Evolutionary conservation across 2,797 vertebrate species (phyloP).

Genomic region (Cyclopterus lumpus): DNA sequence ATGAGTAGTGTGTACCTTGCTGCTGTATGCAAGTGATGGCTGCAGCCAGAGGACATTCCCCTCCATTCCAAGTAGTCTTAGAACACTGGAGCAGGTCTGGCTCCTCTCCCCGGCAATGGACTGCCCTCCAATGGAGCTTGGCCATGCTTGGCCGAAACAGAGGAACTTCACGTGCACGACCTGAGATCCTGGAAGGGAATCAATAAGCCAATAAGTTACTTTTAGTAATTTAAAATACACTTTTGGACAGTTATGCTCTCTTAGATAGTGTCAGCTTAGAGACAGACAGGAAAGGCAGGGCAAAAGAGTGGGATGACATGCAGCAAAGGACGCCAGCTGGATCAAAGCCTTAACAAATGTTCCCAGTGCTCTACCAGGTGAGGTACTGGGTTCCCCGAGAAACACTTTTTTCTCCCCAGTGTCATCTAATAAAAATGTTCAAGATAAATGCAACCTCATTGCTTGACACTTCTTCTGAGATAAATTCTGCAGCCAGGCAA

Average conservation of each 20-base stretch:
- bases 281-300: not conserved
- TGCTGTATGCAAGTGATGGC: slow-evolving; percentile 86
- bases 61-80: slow-evolving; percentile 86
- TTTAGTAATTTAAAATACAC: not conserved
- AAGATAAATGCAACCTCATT: not conserved
- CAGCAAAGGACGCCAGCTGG: not conserved
- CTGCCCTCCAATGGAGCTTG: slow-evolving; percentile 87
- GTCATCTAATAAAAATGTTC: not conserved
- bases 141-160: slow-evolving; percentile 80
- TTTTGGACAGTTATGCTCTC: not conserved
- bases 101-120: slow-evolving; percentile 90
- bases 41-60: slow-evolving; percentile 84
- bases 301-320: not conserved
- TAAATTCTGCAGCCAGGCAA: not conserved
- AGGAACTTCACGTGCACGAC: slow-evolving; percentile 81
- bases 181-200: slow-evolving; percentile 82
- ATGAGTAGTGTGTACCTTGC: slow-evolving; percentile 65
- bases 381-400: not conserved
- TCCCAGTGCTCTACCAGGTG: not conserved
- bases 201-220: not conserved
- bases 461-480: not conserved
- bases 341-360: not conserved
- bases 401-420: not conserved
- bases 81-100: slow-evolving; percentile 88
- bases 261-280: not conserved